Evolutionary conservation across 1,140 invertebrate genomes (phyloP).

Genomic region (Diorhabda elongata): DNA sequence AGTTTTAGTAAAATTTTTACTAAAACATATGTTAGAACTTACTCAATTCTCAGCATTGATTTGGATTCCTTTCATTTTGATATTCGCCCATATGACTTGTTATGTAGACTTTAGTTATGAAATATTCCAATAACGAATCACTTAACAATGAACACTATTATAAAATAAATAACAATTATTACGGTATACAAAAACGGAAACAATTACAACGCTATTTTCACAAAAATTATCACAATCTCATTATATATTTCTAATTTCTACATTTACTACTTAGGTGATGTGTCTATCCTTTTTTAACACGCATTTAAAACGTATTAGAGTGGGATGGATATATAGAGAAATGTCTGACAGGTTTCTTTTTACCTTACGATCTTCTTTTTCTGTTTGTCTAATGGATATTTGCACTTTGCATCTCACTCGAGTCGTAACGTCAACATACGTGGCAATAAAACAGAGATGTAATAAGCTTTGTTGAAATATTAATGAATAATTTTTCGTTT

Average conservation of each 20-base stretch:
- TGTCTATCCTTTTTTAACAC: not conserved
- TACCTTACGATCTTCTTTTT: not conserved
- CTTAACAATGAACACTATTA: not conserved
- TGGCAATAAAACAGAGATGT: not conserved
- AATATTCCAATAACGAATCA: not conserved
- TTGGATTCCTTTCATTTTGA: not conserved
- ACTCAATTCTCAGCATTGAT: not conserved
- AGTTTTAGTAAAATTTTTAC: not conserved
- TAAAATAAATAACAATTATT: not conserved
- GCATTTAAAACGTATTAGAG: not conserved
- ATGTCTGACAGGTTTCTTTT: not conserved
- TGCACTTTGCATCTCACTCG: not conserved
- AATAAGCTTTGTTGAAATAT: not conserved
- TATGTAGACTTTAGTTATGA: not conserved
- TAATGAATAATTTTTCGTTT: no score
- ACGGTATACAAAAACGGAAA: not conserved
- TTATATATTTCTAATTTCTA: not conserved
- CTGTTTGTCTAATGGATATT: not conserved
- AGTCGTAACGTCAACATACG: not conserved
- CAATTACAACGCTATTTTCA: slow-evolving; percentile 3
- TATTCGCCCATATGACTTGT: not conserved
- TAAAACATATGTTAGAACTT: not conserved
- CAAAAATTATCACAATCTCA: slow-evolving; percentile 1
- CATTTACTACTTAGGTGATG: not conserved
- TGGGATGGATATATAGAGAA: not conserved